Percentiles rank a stretch among this genome's conserved stretches.
These are phyloP conservation scores for Amblyjoppa proteus DNA, from an alignment of 2,888 invertebrate species.

Conservation along the genomic window DNA sequence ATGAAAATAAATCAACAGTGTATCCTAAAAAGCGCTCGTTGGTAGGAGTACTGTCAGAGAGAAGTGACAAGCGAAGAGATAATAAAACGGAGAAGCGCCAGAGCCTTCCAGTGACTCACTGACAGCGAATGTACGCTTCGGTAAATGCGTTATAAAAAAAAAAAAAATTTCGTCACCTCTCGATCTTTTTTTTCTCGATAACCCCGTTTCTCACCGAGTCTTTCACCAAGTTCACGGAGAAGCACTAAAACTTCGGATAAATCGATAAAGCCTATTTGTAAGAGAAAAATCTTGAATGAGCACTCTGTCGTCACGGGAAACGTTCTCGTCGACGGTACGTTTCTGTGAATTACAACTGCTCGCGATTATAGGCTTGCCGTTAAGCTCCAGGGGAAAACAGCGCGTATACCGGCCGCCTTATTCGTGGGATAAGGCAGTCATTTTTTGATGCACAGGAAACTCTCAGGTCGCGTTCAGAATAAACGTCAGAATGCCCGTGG, in stretches of 20 bases:
- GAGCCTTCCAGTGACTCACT: slow-evolving; percentile 42
- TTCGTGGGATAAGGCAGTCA: slow-evolving; percentile 6
- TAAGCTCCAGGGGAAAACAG: slow-evolving; percentile 17
- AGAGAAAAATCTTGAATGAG: slow-evolving; percentile 69
- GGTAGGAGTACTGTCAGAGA: slow-evolving; percentile 43
- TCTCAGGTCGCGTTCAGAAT: not conserved
- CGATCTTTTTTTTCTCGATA: slow-evolving; percentile 23
- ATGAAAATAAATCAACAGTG: not conserved
- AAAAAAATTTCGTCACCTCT: slow-evolving; percentile 29
- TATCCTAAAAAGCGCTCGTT: not conserved
- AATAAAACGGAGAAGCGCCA: not conserved
- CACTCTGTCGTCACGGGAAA: slow-evolving; percentile 64
- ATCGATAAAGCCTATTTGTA: slow-evolving; percentile 73
- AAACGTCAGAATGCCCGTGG: not conserved
- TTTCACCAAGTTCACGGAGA: slow-evolving; percentile 70
- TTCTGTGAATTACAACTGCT: slow-evolving; percentile 14
- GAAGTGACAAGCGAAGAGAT: slow-evolving; percentile 23
- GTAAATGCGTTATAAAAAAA: not conserved
- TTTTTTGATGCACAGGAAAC: not conserved
- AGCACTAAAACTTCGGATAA: slow-evolving; percentile 73
- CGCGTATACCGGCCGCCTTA: not conserved
- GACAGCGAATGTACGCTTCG: slow-evolving; percentile 11
- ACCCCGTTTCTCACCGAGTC: slow-evolving; percentile 20
- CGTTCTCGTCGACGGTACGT: not conserved
- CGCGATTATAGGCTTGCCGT: not conserved